These are phyloP conservation scores for Trichonephila clavata DNA, from an alignment of 1,140 invertebrate species.

Conservation along the genomic window DNA sequence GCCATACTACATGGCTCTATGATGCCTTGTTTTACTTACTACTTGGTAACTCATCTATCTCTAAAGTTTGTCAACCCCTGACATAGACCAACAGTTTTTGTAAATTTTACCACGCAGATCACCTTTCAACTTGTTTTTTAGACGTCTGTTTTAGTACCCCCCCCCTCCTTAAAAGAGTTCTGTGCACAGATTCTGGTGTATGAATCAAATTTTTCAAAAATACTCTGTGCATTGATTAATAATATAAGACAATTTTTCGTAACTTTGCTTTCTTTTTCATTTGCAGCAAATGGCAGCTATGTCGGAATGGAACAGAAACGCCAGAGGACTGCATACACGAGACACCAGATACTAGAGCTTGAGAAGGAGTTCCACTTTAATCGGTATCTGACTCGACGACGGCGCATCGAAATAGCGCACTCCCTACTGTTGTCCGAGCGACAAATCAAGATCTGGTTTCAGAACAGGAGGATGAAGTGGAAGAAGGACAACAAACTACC, in stretches of 20 bases:
- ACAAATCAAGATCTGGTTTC: constrained; percentile 99
- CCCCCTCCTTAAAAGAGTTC: neutral
- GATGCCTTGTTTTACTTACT: too few relatives aligned
- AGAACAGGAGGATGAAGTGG: constrained; percentile 93
- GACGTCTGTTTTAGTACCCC: too few relatives aligned
- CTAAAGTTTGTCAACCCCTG: too few relatives aligned
- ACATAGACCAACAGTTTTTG: too few relatives aligned
- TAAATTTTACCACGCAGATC: too few relatives aligned
- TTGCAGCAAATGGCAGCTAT: constrained; percentile 71
- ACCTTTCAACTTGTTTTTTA: too few relatives aligned
- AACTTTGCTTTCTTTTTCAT: neutral
- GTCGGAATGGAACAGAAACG: constrained; percentile 92
- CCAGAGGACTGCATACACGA: constrained; percentile 96
- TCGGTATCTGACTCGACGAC: constrained; percentile 93
- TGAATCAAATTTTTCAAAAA: too few relatives aligned
- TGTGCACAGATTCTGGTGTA: neutral
- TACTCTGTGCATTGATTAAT: too few relatives aligned
- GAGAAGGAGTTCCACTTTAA: constrained; percentile 99
- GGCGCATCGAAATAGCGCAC: constrained; percentile 98
- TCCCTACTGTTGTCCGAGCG: constrained; percentile 95
- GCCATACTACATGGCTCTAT: too few relatives aligned
- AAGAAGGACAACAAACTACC: constrained; percentile 99
- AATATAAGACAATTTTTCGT: too few relatives aligned
- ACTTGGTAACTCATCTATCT: too few relatives aligned
- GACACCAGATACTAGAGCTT: constrained; percentile 97